Conservation (phyloP, 2,797 vertebrate genomes). For the Naso thynnoides region DNA sequence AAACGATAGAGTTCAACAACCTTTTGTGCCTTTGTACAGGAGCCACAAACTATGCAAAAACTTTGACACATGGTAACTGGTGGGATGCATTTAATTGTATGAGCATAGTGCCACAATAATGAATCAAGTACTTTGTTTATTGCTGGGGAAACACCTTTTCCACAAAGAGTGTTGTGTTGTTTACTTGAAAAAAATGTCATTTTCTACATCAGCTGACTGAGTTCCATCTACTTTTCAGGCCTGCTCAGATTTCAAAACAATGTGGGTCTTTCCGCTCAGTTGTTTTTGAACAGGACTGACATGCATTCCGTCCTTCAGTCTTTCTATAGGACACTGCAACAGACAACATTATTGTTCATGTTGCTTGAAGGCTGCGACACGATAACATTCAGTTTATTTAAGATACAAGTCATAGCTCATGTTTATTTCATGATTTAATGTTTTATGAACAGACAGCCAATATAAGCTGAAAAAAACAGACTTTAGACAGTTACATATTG, state of each 20-base stretch:
- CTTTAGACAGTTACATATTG: conserved; percentile 2
- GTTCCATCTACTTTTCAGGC: conserved; percentile 25
- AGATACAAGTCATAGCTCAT: conserved; percentile 34
- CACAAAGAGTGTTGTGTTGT: conserved; percentile 19
- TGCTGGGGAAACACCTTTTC: conserved; percentile 8
- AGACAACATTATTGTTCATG: conserved; percentile 56
- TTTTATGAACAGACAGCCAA: conserved; percentile 33
- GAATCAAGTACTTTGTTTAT: conserved; percentile 4
- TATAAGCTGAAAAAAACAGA: background rate
- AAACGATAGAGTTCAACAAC: background rate
- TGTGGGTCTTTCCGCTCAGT: conserved; percentile 54
- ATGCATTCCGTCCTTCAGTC: conserved; percentile 51
- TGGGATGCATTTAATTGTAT: conserved; percentile 2
- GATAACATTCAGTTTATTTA: conserved; percentile 25
- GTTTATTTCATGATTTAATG: conserved; percentile 64
- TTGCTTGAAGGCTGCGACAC: conserved; percentile 30
- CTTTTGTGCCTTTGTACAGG: background rate
- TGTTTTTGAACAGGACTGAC: conserved; percentile 59
- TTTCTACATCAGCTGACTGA: conserved; percentile 70
- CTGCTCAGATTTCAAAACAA: conserved; percentile 63
- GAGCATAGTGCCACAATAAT: background rate
- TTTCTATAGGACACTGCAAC: conserved; percentile 33
- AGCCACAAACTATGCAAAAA: conserved; percentile 3
- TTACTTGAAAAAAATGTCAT: conserved; percentile 27
- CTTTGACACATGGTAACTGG: background rate